These are phyloP conservation scores for Danio choprae DNA, from an alignment of 2,797 vertebrate species.

Conservation along the genomic window DNA sequence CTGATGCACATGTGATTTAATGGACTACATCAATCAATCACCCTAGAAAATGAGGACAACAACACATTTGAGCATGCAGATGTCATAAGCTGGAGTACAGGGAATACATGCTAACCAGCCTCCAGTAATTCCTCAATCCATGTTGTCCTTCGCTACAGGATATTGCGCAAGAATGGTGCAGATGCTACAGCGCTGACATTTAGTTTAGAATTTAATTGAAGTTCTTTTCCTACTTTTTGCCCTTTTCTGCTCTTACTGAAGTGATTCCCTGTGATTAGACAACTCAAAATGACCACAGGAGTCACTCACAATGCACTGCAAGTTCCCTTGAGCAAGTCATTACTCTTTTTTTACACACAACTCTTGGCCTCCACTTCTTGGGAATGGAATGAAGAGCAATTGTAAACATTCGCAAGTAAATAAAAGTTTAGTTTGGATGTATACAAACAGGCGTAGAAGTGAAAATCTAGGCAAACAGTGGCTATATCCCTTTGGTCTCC, in stretches of 20 bases:
- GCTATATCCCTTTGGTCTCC: neutral
- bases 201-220: neutral
- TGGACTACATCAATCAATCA: conserved; percentile 26
- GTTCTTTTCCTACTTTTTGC: neutral
- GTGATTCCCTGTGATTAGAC: neutral
- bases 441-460: conserved; percentile 15
- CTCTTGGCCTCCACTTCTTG: neutral
- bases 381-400: neutral
- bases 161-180: conserved; percentile 4
- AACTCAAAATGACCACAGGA: neutral
- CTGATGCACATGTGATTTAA: conserved; percentile 25
- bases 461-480: neutral
- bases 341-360: neutral
- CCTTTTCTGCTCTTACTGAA: neutral
- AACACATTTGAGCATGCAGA: conserved; percentile 4
- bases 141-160: neutral
- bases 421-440: neutral
- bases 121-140: conserved; percentile 26
- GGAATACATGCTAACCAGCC: neutral
- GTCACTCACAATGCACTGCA: neutral
- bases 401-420: neutral
- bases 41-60: conserved; percentile 27
- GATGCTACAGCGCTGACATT: conserved; percentile 22
- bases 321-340: neutral
- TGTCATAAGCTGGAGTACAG: neutral